These are phyloP conservation scores for Heliconius eleuchia DNA, from an alignment of 1,140 invertebrate species.

Conservation along the genomic window DNA sequence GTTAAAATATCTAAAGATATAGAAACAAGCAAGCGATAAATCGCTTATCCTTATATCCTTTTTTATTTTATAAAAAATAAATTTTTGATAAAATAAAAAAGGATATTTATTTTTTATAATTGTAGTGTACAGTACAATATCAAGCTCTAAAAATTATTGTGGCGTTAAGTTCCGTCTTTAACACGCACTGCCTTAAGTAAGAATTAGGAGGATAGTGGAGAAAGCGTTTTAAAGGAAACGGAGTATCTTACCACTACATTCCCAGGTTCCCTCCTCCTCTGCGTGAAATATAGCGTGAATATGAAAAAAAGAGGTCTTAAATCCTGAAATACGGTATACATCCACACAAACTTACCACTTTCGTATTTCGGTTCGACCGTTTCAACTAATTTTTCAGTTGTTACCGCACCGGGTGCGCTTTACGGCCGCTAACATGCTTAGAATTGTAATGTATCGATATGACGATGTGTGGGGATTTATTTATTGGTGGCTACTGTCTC, in stretches of 20 bases:
- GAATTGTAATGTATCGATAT: conserved; percentile 6
- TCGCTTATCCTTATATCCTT: too few species aligned
- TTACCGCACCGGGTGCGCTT: conserved; percentile 4
- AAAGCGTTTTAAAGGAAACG: neutral
- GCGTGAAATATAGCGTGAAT: too few species aligned
- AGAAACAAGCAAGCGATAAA: too few species aligned
- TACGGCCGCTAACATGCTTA: conserved; percentile 9
- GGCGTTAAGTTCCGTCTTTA: neutral
- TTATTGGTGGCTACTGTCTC: neutral
- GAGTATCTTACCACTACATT: neutral
- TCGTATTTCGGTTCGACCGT: neutral
- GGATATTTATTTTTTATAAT: too few species aligned
- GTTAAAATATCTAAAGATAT: too few species aligned
- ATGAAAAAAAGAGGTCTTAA: neutral
- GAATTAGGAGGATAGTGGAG: too few species aligned
- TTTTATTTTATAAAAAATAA: too few species aligned
- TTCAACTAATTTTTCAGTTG: conserved; percentile 14
- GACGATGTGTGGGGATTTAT: neutral
- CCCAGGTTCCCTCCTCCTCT: neutral
- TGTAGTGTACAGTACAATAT: too few species aligned
- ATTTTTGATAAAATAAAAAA: too few species aligned
- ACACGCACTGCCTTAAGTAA: neutral
- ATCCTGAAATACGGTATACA: neutral
- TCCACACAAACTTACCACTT: neutral
- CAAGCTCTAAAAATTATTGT: too few species aligned